Evolutionary conservation across 2,888 invertebrate genomes (phyloP), one percentile per base, ranked within the genome.

Genomic region (Acrobasis repandana): DNA sequence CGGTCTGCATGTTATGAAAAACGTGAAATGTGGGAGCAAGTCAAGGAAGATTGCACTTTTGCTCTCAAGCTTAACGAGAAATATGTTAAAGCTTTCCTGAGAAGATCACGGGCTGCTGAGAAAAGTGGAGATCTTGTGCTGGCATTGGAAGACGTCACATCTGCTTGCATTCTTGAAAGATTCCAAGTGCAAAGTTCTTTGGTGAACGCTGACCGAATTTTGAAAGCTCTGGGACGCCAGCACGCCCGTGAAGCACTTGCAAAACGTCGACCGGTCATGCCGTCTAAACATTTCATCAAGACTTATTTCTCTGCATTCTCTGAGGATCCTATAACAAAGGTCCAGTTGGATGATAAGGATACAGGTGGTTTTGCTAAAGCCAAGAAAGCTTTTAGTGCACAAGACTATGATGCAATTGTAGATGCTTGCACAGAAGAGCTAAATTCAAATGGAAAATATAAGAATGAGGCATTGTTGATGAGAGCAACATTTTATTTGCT

Each of bases 1-100:
- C 95, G 98, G 73, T 99, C 98, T 11, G 99, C 98, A 15, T 97
- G 98, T 50, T 97, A 97, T 85, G 98, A 98, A 85, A 97, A 98
- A 85, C 90, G 98, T 78, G 95, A 96, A 85, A 96, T 97, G 86
- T 97, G 96, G 93, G 94, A 94, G 65, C 94, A 95, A 67, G 98
- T 98, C 0, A 96, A 97, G 76, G 94, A 95, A 66, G 98, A 98
- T 82, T 98, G 98, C 78, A 94, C 96, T 1, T 94, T 94, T 77
- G 98, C 99, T 2, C 92, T 99, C 43, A 94, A 96, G 76, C 92
- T 96, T 34, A 97, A 98, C 85, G 95, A 95, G 47, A 95, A 94
- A 68, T 99, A 98, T 85, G 94, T 95, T 14, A 98, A 98, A 90
- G 98, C 98, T 3, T 94, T 98, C 65, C 93, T 95, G 64, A 93